These are phyloP conservation scores for Natrix natrix DNA, from an alignment of 2,797 vertebrate genomes.

Conservation along the genomic window DNA sequence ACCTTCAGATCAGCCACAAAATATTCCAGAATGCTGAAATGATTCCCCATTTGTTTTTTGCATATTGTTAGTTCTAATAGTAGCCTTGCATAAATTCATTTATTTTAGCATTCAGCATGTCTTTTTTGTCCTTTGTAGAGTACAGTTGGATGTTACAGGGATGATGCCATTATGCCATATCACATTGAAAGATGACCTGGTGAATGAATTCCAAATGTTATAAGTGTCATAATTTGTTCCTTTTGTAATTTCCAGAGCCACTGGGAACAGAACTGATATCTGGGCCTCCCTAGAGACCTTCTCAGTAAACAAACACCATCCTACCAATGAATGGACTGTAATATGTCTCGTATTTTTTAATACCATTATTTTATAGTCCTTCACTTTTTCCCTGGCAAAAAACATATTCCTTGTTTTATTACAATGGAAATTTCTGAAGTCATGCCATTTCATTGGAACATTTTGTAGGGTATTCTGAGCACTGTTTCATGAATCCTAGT, in stretches of 20 bases:
- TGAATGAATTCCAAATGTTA: background rate
- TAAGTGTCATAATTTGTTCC: background rate
- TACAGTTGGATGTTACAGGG: background rate
- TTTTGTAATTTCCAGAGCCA: background rate
- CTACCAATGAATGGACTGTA: background rate
- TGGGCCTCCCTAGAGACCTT: background rate
- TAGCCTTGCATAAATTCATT: background rate
- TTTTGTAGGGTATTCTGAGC: background rate
- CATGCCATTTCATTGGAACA: background rate
- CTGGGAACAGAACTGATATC: background rate
- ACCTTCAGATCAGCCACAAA: background rate
- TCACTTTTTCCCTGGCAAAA: background rate
- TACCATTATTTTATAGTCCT: background rate
- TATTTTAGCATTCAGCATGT: background rate
- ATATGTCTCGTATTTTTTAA: background rate
- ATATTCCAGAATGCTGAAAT: background rate
- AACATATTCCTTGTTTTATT: background rate
- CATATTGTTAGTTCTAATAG: background rate
- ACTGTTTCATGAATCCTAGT: background rate
- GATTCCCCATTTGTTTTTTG: background rate
- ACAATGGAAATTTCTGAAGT: background rate
- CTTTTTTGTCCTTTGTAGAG: background rate
- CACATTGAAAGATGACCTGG: background rate
- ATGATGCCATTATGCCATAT: background rate
- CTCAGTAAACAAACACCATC: background rate